Conservation (phyloP, 2,797 vertebrate species). For the Acropternis orthonyx region DNA sequence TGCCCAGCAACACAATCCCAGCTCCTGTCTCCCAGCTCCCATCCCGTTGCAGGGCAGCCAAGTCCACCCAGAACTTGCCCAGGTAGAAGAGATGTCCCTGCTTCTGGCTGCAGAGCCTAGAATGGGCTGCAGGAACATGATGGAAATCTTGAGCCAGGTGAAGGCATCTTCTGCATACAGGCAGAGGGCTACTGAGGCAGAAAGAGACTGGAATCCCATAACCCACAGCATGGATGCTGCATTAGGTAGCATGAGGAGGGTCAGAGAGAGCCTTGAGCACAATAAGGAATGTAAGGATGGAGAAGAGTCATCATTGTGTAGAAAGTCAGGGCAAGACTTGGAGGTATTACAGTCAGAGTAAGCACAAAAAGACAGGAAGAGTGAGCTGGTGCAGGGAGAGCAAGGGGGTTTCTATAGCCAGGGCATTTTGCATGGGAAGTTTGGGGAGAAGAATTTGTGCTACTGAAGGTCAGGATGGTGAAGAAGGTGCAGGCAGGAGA, state of each 20-base stretch:
- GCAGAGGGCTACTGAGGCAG: neutral
- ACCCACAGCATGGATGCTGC: neutral
- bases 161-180: neutral
- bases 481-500: neutral
- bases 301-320: neutral
- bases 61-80: neutral
- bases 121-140: neutral
- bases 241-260: neutral
- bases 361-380: neutral
- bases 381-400: neutral
- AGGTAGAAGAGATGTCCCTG: neutral
- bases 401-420: neutral
- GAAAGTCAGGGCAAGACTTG: neutral
- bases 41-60: neutral
- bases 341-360: neutral
- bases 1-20: neutral
- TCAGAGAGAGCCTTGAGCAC: neutral
- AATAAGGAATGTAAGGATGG: neutral
- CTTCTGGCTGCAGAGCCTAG: neutral
- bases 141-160: neutral
- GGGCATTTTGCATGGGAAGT: neutral
- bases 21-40: neutral
- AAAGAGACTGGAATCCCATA: neutral
- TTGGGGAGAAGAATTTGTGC: neutral
- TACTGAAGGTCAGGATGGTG: neutral